Evolutionary conservation across 35 echinoderm and acorn worm species (phyloP).

Genomic region (Nesometra sesokonis): DNA sequence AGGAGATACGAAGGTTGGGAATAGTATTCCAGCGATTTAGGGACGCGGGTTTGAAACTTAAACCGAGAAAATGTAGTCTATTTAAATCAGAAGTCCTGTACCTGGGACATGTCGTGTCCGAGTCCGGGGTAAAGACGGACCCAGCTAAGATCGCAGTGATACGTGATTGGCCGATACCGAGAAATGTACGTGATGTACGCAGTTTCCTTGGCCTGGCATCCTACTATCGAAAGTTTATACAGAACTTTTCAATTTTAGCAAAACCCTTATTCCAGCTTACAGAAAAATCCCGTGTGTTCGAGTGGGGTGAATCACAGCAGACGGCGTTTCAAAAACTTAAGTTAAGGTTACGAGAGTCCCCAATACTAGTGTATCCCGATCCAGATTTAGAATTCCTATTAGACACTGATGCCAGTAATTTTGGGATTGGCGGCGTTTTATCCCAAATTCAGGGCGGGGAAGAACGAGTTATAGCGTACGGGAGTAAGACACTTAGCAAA

Average conservation of each 20-base stretch:
- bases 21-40: slow-evolving; percentile 2
- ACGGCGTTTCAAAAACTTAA: slow-evolving; percentile 22
- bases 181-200: slow-evolving; percentile 14
- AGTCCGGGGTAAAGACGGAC: slow-evolving; percentile 21
- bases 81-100: slow-evolving; percentile 41
- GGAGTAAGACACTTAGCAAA: slow-evolving; percentile 32
- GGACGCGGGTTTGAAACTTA: slow-evolving; percentile 34
- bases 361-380: slow-evolving; percentile 38
- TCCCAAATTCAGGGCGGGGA: slow-evolving; percentile 51
- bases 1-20: not conserved
- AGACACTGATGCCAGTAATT: slow-evolving; percentile 48
- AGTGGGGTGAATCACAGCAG: slow-evolving; percentile 18
- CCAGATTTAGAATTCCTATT: slow-evolving; percentile 21
- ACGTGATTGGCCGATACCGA: slow-evolving; percentile 18
- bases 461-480: slow-evolving; percentile 21
- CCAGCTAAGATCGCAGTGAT: slow-evolving; percentile 29
- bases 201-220: slow-evolving; percentile 10
- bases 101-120: slow-evolving; percentile 36
- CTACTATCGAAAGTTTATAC: slow-evolving; percentile 19
- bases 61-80: slow-evolving; percentile 44
- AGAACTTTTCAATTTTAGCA: slow-evolving; percentile 9
- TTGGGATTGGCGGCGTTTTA: slow-evolving; percentile 29
- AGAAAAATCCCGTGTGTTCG: slow-evolving; percentile 18
- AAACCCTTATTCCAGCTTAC: slow-evolving; percentile 27
- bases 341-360: slow-evolving; percentile 2